Base-by-base conservation (phyloP, 2,888 invertebrate species). In the Lapara coniferarum region DNA sequence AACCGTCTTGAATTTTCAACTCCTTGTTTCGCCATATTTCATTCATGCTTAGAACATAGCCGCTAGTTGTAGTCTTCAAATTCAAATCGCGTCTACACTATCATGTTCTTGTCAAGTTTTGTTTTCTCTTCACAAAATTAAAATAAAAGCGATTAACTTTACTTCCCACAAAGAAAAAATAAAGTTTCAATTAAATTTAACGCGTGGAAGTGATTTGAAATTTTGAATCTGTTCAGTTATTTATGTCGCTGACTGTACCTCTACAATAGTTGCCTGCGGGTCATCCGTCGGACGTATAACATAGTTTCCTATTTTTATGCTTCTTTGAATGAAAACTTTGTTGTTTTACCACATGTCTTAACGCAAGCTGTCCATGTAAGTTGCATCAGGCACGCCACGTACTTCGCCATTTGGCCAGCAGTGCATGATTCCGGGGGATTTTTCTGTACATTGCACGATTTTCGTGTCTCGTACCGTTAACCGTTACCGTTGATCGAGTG, bases 401-500 rank as follows among this genome's bases (percentile, higher is more conserved):
- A 46, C 46, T 46, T 63, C 12, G 59, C 49, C 19, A 49, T 63
- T 63, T 46, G 12, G 53, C 14, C 25, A 37, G 55, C 30, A 66
- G 63, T 55, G 57, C 69, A 70, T 71, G 73, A 82, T 85, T 86
- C 82, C 80, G 76, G 83, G 77, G 75, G 83, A 85, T 81, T 85
- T 86, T 87, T 86, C 86, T 84, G 79, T 79, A 80, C 81, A 80
- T 76, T 88, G 88, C 88, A 88, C 89, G 90, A 91, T 85, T 91
- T 92, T 92, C 86, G 84, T 86, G 79, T 79, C 79, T 83, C 77
- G 81, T 85, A 90, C 92, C 92, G 92, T 93, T 92, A 63, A 92
- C 82, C 78, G 86, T 88, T 91, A 92, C 92, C 92, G 92, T 93
- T 93, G 86, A 83, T 83, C 86, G 82, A 89, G 88, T 91, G 85